phyloP scores from a whole-genome alignment of 2,797 vertebrate species.

The Margarornis squamiger region DNA sequence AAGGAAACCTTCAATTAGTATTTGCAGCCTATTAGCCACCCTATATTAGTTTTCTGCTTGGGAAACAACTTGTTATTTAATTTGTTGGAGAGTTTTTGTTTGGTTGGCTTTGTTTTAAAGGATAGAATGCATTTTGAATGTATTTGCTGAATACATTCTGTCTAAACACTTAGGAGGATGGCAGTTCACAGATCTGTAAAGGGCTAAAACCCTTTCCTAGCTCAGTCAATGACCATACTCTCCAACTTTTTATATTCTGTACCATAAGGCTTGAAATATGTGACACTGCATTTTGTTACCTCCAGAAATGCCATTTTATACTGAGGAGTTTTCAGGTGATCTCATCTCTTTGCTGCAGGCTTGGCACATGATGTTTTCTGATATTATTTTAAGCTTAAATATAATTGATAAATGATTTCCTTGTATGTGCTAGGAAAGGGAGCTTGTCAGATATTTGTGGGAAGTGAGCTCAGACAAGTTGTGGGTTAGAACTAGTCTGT shows the following conservation, averaged over 20 bases:
- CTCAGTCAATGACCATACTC: neutral
- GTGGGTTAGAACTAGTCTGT: neutral
- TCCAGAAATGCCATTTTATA: neutral
- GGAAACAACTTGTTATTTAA: neutral
- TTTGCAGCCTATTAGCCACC: neutral
- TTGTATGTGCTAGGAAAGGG: neutral
- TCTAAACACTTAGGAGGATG: neutral
- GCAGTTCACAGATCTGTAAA: neutral
- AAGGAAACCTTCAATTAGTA: neutral
- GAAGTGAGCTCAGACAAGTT: neutral
- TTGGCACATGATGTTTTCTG: neutral
- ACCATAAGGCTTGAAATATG: neutral
- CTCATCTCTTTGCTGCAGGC: neutral
- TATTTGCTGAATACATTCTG: neutral
- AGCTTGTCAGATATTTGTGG: neutral
- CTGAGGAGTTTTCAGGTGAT: neutral
- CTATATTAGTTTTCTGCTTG: neutral
- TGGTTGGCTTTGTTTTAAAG: neutral
- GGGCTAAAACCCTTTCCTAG: neutral
- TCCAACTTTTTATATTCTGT: neutral
- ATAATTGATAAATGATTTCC: neutral
- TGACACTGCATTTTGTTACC: neutral
- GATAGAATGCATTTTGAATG: neutral
- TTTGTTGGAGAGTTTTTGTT: neutral
- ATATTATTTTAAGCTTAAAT: conserved; percentile 13